Evolutionary conservation across 2,888 invertebrate species (phyloP).

Genomic region (Brachypalpus laphriformis): DNA sequence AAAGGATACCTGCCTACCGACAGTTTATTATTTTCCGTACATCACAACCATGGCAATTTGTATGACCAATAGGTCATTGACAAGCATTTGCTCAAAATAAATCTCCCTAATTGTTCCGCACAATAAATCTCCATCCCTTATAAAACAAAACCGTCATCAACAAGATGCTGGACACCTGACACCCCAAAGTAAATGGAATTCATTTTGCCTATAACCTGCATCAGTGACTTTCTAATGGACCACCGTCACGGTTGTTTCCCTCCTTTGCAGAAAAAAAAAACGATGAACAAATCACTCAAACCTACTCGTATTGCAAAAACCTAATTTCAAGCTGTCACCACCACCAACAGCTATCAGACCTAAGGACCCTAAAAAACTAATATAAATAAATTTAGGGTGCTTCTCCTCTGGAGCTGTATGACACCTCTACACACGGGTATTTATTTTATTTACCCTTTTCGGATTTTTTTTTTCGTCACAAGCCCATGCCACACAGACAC

Average conservation of each 20-base stretch:
- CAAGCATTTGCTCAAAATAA: conserved; percentile 7
- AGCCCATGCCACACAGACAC: not conserved
- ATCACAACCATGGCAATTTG: conserved; percentile 8
- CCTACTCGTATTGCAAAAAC: conserved; percentile 9
- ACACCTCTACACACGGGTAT: conserved; percentile 7
- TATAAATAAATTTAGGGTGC: conserved; percentile 21
- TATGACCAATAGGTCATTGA: conserved; percentile 6
- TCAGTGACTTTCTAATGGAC: conserved; percentile 37
- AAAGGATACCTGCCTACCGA: not conserved
- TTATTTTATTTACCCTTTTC: not conserved
- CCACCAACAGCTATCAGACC: not conserved
- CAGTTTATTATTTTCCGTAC: not conserved
- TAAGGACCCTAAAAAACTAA: not conserved
- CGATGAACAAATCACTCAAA: not conserved
- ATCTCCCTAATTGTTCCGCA: conserved; percentile 39
- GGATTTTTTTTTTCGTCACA: not conserved
- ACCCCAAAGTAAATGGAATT: conserved; percentile 25
- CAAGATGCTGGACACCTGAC: conserved; percentile 16
- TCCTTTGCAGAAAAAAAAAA: not conserved
- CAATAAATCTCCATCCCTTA: not conserved
- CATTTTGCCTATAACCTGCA: conserved; percentile 18
- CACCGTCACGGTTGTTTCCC: not conserved
- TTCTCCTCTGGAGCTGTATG: not conserved
- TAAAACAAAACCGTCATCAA: not conserved
- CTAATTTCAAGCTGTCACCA: conserved; percentile 20